Percentiles rank a stretch among this genome's conserved stretches.
Conservation (phyloP, 2,113 vertebrate species). For the Platichthys flesus region DNA sequence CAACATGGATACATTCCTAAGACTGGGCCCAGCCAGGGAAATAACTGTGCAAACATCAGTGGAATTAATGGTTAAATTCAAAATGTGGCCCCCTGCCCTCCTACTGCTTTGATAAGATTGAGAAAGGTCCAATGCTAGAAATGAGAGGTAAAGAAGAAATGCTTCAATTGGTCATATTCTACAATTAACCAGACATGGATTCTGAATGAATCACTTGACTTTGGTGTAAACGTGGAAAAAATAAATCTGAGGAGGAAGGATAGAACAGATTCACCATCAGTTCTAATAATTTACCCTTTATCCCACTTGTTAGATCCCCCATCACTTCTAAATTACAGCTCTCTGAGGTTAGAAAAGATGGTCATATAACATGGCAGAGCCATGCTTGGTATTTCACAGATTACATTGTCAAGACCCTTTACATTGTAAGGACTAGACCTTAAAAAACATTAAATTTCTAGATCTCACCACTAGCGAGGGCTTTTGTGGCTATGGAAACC, state of each 20-base stretch:
- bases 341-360: background rate
- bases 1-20: slow-evolving; percentile 46
- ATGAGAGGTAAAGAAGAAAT: slow-evolving; percentile 4
- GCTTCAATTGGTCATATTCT: slow-evolving; percentile 8
- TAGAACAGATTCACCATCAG: background rate
- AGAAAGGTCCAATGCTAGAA: slow-evolving; percentile 31
- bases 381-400: background rate
- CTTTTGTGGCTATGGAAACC: too few relatives aligned
- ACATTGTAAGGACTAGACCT: too few relatives aligned
- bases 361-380: background rate
- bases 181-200: background rate
- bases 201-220: background rate
- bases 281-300: background rate
- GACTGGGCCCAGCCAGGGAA: slow-evolving; percentile 9
- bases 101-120: slow-evolving; percentile 30
- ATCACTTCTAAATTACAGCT: background rate
- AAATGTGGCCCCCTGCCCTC: background rate
- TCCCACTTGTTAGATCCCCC: background rate
- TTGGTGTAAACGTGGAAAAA: background rate
- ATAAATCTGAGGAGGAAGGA: background rate
- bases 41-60: slow-evolving; percentile 31
- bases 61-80: slow-evolving; percentile 28
- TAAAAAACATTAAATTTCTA: too few relatives aligned
- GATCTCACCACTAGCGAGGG: too few relatives aligned
- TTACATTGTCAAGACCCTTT: too few relatives aligned